These are phyloP conservation scores for Lucilia cuprina DNA, from an alignment of 1,140 invertebrate species.

Conservation along the genomic window DNA sequence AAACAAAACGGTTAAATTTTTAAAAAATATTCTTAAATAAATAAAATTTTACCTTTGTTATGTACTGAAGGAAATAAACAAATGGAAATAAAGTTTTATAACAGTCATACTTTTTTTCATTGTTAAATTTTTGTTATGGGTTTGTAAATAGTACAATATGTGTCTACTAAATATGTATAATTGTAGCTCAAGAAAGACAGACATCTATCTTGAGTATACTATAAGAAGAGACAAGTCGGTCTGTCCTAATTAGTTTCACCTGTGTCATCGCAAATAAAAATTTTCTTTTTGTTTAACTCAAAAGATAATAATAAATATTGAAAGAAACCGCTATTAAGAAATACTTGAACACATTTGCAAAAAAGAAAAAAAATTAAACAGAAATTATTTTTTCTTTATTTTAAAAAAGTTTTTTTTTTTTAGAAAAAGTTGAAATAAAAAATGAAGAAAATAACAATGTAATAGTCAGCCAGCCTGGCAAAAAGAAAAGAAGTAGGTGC, in stretches of 20 bases:
- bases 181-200: too few relatives aligned
- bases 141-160: neutral
- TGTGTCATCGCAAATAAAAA: slow-evolving; percentile 37
- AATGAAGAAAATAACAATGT: neutral
- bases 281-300: slow-evolving; percentile 4
- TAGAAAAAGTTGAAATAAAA: neutral
- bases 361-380: neutral
- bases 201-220: too few relatives aligned
- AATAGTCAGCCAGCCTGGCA: neutral
- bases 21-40: neutral
- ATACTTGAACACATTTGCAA: neutral
- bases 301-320: neutral
- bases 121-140: neutral
- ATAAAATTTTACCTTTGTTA: neutral
- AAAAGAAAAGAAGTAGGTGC: neutral
- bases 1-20: neutral
- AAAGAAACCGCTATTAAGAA: neutral
- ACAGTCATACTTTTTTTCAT: neutral
- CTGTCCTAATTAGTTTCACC: slow-evolving; percentile 38
- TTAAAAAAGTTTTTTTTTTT: too few relatives aligned
- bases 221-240: neutral
- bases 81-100: neutral
- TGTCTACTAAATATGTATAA: too few relatives aligned
- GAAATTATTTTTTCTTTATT: too few relatives aligned
- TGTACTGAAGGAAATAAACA: neutral